Evolutionary conservation across 1,140 invertebrate species (phyloP).

Genomic region (Drosophila athabasca): DNA sequence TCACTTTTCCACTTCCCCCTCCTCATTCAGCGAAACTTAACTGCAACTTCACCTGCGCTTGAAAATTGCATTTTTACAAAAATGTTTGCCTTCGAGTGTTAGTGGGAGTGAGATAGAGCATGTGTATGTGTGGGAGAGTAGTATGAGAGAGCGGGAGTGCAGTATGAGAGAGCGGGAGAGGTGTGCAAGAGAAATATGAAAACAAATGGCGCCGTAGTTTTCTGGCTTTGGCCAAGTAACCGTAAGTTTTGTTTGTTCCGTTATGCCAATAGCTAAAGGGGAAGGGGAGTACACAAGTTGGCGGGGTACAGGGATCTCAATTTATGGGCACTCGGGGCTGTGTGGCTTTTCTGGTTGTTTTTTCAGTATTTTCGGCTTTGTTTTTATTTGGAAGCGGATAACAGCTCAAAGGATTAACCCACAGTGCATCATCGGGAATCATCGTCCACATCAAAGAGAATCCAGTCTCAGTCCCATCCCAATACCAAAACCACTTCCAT

Average conservation of each 20-base stretch:
- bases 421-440: conserved; percentile 35
- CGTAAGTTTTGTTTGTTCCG: conserved; percentile 50
- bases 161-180: conserved; percentile 6
- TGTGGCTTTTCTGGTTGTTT: conserved; percentile 24
- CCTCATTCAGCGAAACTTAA: conserved; percentile 15
- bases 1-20: conserved; percentile 6
- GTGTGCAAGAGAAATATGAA: conserved; percentile 58
- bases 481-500: conserved; percentile 31
- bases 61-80: conserved; percentile 78
- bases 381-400: conserved; percentile 28
- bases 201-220: conserved; percentile 70
- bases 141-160: not conserved
- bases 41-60: conserved; percentile 66
- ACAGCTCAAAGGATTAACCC: conserved; percentile 40
- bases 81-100: conserved; percentile 61
- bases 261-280: conserved; percentile 6
- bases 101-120: conserved; percentile 29
- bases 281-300: conserved; percentile 10
- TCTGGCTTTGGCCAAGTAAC: conserved; percentile 47
- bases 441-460: conserved; percentile 4
- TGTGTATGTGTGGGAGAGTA: conserved; percentile 1
- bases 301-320: conserved; percentile 21
- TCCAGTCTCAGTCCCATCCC: not conserved
- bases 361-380: conserved; percentile 32
- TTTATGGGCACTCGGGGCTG: conserved; percentile 51